phyloP scores from a whole-genome alignment of 2,888 invertebrate genomes.

The Acronicta psi region DNA sequence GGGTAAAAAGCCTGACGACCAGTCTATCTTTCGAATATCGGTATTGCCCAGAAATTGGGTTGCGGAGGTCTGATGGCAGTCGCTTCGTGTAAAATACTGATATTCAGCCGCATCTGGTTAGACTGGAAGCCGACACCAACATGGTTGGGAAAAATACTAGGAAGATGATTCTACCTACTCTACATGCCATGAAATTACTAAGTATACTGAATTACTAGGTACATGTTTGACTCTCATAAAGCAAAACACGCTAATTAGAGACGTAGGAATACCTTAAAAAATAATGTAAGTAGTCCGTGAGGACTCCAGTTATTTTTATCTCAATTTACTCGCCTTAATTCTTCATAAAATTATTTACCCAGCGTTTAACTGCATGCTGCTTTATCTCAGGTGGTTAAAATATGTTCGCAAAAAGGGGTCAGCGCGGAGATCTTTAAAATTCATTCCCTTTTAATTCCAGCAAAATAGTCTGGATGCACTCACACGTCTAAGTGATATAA shows the following conservation, averaged over 20 bases:
- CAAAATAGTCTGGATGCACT: constrained; percentile 62
- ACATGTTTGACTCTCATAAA: constrained; percentile 24
- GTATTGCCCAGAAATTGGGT: too few relatives aligned
- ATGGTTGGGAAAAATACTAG: too few relatives aligned
- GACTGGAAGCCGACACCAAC: too few relatives aligned
- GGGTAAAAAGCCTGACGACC: too few relatives aligned
- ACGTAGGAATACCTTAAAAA: constrained; percentile 25
- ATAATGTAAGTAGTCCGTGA: constrained; percentile 36
- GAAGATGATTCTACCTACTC: too few relatives aligned
- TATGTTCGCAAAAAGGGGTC: constrained; percentile 45
- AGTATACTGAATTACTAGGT: constrained; percentile 10
- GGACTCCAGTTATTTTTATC: constrained; percentile 32
- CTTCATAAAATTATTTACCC: constrained; percentile 39
- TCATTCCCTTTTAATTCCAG: constrained; percentile 70
- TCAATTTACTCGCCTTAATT: constrained; percentile 9
- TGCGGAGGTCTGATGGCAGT: too few relatives aligned
- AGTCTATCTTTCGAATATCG: too few relatives aligned
- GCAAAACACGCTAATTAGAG: constrained; percentile 8
- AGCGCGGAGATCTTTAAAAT: constrained; percentile 57
- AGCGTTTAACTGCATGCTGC: constrained; percentile 27
- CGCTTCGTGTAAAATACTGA: too few relatives aligned
- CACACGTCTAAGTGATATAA: constrained; percentile 76
- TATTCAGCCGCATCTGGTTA: too few relatives aligned
- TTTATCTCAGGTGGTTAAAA: constrained; percentile 36
- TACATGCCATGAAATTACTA: too few relatives aligned